Evolutionary conservation across 2,888 invertebrate species (phyloP), one percentile per base, ranked within the genome.

Genomic region (Tuberolachnus salignus): DNA sequence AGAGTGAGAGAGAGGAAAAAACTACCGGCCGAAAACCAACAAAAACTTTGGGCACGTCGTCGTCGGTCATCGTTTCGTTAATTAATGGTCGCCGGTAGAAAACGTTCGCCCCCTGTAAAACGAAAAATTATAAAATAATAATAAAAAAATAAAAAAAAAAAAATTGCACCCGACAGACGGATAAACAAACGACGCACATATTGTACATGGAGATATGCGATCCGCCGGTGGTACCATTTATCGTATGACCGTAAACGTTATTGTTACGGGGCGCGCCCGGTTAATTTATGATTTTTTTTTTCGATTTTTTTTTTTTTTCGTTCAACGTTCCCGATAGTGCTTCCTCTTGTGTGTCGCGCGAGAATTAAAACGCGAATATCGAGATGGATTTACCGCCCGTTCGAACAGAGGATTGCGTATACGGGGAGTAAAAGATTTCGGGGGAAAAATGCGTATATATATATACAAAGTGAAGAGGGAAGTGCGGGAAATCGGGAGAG

Each of bases 61-160:
- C 34, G 6, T 34, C 34, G 34, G 23, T 34, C 34, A 19, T 16
- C 42, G 53, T 51, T 72, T 63, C 51, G 10, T 23, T 74, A 74
- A 74, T 74, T 74, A 64, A 74, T 55, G 74, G 64, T 55, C 51
- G 26, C 11, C 46, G 55, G 42, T 55, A n/a, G 13, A 59, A 59
- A 21, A 42, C 13, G 63, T 13, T 42, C 19, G 2, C 9, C 44
- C 6, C 14, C n/a, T 13, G 34, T 21, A 34, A 34, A 26, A 4
- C 10, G 10, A 1, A 59, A 9, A 59, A 59, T 9, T 14, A 59
- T n/a, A 10, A 19, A 19, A 2, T 21, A 57, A n/a, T 8, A n/a
- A 61, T n/a, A 10, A 19, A 61, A 61, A 61, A 3, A 42, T 3
- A 53, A 9, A 14, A 64, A 3, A 64, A 13, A 21, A 14, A 64